Evolutionary conservation across 2,888 invertebrate species (phyloP), one percentile per base, ranked within the genome.

Genomic region (Eustalomyia histrio): DNA sequence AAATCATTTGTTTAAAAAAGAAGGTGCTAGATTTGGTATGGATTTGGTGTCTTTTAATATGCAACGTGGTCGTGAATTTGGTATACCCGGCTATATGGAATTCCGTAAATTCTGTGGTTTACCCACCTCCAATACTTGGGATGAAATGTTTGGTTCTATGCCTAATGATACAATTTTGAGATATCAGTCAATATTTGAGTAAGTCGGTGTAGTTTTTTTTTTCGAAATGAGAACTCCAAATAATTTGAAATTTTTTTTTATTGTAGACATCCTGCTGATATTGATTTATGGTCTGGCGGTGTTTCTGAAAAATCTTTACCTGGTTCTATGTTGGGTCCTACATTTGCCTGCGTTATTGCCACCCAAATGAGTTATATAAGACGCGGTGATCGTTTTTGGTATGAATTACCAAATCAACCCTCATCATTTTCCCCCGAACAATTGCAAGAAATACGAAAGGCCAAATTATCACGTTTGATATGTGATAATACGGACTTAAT

Each of bases 231-330:
- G 1, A 64, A 50, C 21, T 24, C 18, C 50, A 35, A 53, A 39
- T 64, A 2, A 17, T 55, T 14, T n/a, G n/a, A 47, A n/a, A 35
- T 16, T 68, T 8, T 53, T n/a, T 63, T 2, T 16, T n/a, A 53
- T 71, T 75, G 4, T 86, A 95, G 95, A 82, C 95, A 96, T 90
- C 97, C 97, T 1, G 93, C 95, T 79, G 98, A 98, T 90, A 96
- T 98, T 60, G 98, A 98, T 92, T 92, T 98, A 71, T 98, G 97
- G 97, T 96, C 97, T 17, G 98, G 97, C 63, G 98, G 97, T 61
- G 97, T 98, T 8, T 97, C 97, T 0, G 98, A 98, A 88, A 92
- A 95, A 81, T 96, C 97, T 2, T 92, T 97, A 69, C 96, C 96
- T 9, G 97, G 97, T 57, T 97, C 97, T 72, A 95, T 98, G 95